These are phyloP conservation scores for Agraylea sexmaculata DNA, from an alignment of 1,140 invertebrate genomes.

Conservation along the genomic window DNA sequence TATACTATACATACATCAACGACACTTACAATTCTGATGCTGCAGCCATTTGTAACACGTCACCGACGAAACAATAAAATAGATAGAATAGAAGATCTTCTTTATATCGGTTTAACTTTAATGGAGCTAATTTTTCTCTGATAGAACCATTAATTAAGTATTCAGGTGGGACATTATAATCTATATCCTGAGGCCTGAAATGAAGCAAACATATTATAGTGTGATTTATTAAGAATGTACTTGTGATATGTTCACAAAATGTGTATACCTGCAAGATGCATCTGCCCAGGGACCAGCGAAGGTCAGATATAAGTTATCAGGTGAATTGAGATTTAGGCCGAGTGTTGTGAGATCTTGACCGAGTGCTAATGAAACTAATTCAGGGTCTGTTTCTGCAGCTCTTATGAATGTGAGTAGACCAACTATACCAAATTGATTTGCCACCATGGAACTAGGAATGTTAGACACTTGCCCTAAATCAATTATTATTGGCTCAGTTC, in stretches of 20 bases:
- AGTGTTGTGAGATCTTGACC: conserved; percentile 95
- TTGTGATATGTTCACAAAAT: too few relatives aligned
- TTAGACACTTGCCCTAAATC: conserved; percentile 93
- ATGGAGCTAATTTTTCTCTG: conserved; percentile 86
- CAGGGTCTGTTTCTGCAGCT: conserved; percentile 92
- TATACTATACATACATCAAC: too few relatives aligned
- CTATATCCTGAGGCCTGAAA: conserved; percentile 89
- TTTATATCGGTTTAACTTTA: conserved; percentile 93
- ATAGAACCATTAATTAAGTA: conserved; percentile 92
- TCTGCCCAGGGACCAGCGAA: conserved; percentile 98
- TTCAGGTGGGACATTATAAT: conserved; percentile 96
- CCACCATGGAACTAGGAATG: conserved; percentile 96
- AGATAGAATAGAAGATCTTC: conserved; percentile 98
- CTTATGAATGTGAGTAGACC: conserved; percentile 94
- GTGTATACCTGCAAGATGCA: conserved; percentile 71
- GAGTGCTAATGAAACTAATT: conserved; percentile 86
- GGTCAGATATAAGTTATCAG: conserved; percentile 91
- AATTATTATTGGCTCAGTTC: conserved; percentile 22
- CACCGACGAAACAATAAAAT: conserved; percentile 98
- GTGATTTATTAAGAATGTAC: conserved; percentile 1
- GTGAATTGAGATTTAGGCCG: conserved; percentile 94
- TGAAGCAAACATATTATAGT: conserved; percentile 4
- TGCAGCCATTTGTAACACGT: conserved; percentile 92
- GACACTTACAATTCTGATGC: conserved; percentile 88
- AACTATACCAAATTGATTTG: conserved; percentile 98